Base-by-base conservation (phyloP, 2,113 vertebrate genomes). In the Phrynosoma platyrhinos region DNA sequence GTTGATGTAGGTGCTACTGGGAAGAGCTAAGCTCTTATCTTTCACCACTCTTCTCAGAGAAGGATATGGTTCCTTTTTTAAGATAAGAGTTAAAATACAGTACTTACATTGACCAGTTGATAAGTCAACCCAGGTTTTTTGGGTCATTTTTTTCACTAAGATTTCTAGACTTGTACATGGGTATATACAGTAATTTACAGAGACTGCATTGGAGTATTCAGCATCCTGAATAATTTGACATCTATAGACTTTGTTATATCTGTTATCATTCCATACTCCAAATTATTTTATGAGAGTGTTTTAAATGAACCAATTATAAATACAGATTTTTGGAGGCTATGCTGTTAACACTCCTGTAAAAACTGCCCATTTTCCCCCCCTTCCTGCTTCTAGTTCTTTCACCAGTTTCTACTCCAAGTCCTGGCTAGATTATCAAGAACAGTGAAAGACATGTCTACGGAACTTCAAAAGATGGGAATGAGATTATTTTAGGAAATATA, bases 381-480 rank as follows among this genome's bases (percentile, higher is more conserved):
- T n/a, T 42, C 66, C 0, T 77, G 2, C 13, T 81, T 75, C 7
- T 36, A n/a, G 5, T 62, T 62, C 27, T 74, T 82, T 74, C 30
- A 87, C 21, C 10, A 76, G 30, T 75, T 82, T 74, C 13, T 0
- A 23, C 1, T 40, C 53, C 25, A 71, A 23, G 5, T 74, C 78
- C 13, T 13, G 62, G 74, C 68, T 94, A 95, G 95, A 92, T 89
- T 87, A 23, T 9, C 47, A 92, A 87, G 91, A 88, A 84, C 86
- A 23, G 89, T n/a, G 90, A 81, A 16, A 82, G 91, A 90, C 91
- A 92, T 66, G 23, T 66, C 20, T 20, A 66, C 3, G 64, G 7
- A 47, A 47, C 7, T 47, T 47, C 47, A 47, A 47, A 47, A 47
- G 7, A 47, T 47, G 47, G 5, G 47, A 47, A 47, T 47, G 47